Base-by-base conservation (phyloP, 2,113 vertebrate genomes). In the Forbesichthys papilliferus region DNA sequence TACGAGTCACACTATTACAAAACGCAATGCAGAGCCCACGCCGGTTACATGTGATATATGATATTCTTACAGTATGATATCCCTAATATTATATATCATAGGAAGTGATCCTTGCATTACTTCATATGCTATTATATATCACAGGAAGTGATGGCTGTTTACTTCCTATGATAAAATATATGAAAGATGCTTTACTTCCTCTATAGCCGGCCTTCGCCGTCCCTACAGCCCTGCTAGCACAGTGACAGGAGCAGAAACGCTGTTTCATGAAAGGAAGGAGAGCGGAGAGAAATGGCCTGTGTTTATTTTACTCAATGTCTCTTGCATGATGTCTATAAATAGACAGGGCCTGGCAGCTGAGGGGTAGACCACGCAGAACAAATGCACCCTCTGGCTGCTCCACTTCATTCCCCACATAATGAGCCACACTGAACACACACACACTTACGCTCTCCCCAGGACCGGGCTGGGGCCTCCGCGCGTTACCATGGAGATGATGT, bases 281-380 rank as follows among this genome's bases (percentile, higher is more conserved):
- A 74, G 69, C 27, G 1, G 27, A 61, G 34, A 61, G 81, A 79
- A 79, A 71, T 68, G 76, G 73, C 72, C 55, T 68, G 66, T 81
- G 62, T 75, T 82, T 84, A 73, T 78, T 81, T 73, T 76, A 71
- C 80, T 79, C 69, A 69, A 71, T 16, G 4, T 64, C 53, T n/a
- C 67, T 61, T 73, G 42, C 27, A 51, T 61, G 58, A 63, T 78
- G 68, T 77, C 87, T 91, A 92, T 85, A 89, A 91, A 91, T 92
- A 92, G 89, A 77, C 64, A n/a, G 74, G 57, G 78, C 79, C 85
- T 86, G 87, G 89, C 88, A 89, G 89, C 88, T 86, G 88, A 87
- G 85, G 82, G 85, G 78, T 65, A 86, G 89, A 88, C 88, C 88
- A 89, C 82, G 86, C 88, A 91, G 89, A 89, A 90, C 88, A 91